Evolutionary conservation across 1,140 invertebrate species (phyloP).

Genomic region (Lasioglossum baleicum): DNA sequence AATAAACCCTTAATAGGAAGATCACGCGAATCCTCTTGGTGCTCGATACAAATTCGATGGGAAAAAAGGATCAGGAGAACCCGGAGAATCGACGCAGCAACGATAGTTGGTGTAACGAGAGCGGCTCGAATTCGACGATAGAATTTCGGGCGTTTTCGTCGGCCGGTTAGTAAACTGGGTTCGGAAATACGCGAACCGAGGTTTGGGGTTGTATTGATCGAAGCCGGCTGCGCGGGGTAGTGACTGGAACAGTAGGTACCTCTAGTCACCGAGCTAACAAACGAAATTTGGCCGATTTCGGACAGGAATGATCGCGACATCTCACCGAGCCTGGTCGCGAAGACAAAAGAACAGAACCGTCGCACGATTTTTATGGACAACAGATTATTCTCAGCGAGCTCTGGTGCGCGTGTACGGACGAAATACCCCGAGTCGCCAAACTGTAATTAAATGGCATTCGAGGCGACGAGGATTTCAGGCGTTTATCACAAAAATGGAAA

Average conservation of each 20-base stretch:
- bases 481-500: no score
- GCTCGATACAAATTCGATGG: not conserved
- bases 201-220: constrained; percentile 76
- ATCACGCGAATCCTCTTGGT: no score
- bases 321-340: no score
- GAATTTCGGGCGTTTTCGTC: constrained; percentile 59
- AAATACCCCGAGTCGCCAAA: no score
- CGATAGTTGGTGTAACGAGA: not conserved
- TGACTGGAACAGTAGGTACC: constrained; percentile 63
- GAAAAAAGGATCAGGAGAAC: not conserved
- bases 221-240: constrained; percentile 64
- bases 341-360: no score
- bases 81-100: not conserved
- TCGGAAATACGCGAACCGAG: constrained; percentile 70
- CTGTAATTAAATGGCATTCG: no score
- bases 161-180: constrained; percentile 64
- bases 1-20: no score
- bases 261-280: constrained; percentile 52
- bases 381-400: no score
- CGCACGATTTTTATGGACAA: no score
- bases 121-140: constrained; percentile 24
- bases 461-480: no score
- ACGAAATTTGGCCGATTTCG: constrained; percentile 45
- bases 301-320: constrained; percentile 21
- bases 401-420: no score